Conservation (phyloP, 2,888 invertebrate species). For the Selenia dentaria region DNA sequence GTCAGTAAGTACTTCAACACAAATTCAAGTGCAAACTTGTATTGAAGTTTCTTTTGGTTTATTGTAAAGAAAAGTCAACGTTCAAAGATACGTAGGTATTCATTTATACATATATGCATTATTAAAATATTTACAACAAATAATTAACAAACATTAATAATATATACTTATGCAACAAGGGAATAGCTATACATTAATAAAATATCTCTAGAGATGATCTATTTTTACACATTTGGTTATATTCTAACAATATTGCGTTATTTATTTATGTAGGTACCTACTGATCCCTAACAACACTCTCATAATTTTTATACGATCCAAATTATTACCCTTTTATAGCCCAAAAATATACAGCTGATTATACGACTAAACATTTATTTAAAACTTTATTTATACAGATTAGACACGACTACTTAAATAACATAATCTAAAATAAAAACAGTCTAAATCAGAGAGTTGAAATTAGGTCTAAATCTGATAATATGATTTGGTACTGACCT, state of each 20-base stretch:
- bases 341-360: conserved; percentile 34
- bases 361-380: conserved; percentile 2
- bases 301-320: conserved; percentile 28
- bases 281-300: conserved; percentile 56
- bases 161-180: conserved; percentile 45
- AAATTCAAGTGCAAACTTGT: too few relatives aligned
- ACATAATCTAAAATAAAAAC: too few relatives aligned
- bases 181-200: conserved; percentile 53
- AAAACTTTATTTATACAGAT: too few relatives aligned
- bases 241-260: conserved; percentile 30
- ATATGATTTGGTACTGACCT: too few relatives aligned
- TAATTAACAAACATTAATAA: conserved; percentile 58
- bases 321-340: conserved; percentile 50
- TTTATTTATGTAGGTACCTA: conserved; percentile 25
- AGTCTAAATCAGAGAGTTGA: too few relatives aligned
- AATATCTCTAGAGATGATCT: conserved; percentile 39
- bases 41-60: too few relatives aligned
- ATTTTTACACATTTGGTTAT: conserved; percentile 38
- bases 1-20: too few relatives aligned
- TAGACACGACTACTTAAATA: too few relatives aligned
- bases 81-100: conserved; percentile 19
- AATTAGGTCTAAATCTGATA: too few relatives aligned
- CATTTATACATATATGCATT: conserved; percentile 30
- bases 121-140: conserved; percentile 69
- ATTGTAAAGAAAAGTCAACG: conserved; percentile 21